Evolutionary conservation across 2,797 vertebrate genomes (phyloP).

Genomic region (Rhinophrynus dorsalis): DNA sequence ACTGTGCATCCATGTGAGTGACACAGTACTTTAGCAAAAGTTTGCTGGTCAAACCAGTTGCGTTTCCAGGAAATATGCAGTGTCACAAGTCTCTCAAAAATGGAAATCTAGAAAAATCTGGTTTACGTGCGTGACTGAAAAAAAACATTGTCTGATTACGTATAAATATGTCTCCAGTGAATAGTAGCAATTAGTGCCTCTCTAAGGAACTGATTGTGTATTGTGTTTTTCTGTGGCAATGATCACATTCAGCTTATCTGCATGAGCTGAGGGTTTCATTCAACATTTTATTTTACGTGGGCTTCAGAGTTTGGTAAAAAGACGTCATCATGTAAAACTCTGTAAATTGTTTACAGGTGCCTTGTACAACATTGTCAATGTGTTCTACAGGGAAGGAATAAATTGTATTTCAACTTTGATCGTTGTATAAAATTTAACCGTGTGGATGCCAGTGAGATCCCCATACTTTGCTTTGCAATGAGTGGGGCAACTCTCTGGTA

Average conservation of each 20-base stretch:
- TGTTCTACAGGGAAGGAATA: not conserved
- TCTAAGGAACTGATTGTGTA: conserved; percentile 26
- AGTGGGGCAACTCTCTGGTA: no score
- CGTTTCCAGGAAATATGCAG: not conserved
- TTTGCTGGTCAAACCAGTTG: not conserved
- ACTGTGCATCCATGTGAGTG: not conserved
- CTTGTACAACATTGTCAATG: not conserved
- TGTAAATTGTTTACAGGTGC: conserved; percentile 42
- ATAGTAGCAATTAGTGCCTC: conserved; percentile 36
- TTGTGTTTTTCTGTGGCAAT: conserved; percentile 21
- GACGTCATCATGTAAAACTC: conserved; percentile 12
- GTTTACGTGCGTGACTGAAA: conserved; percentile 15
- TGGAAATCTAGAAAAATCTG: conserved; percentile 13
- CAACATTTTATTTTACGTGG: conserved; percentile 29
- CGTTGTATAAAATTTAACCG: no score
- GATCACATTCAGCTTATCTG: conserved; percentile 16
- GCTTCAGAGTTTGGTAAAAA: conserved; percentile 18
- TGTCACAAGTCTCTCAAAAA: conserved; percentile 15
- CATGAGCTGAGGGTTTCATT: conserved; percentile 5
- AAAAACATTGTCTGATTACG: conserved; percentile 22
- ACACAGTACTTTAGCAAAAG: not conserved
- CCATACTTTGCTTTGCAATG: no score
- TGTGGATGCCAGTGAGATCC: no score
- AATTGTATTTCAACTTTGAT: no score
- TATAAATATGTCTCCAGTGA: conserved; percentile 19